A percentile compares a stretch with the other conserved stretches of the same genome.
Conservation (phyloP, 1,140 invertebrate genomes). For the Ridgeia piscesae region DNA sequence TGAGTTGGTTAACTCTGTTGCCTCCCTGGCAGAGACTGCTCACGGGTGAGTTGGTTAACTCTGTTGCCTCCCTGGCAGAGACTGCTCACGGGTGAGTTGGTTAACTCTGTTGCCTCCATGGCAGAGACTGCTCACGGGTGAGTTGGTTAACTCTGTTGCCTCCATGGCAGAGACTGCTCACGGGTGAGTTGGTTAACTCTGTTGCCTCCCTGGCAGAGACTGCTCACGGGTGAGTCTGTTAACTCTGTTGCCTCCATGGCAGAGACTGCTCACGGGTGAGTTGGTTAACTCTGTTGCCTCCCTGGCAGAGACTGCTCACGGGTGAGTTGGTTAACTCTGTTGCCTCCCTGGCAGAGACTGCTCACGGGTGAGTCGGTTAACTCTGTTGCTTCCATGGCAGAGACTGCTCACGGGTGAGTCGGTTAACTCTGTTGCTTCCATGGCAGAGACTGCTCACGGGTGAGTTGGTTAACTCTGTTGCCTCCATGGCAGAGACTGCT, state of each 20-base stretch:
- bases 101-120: slow-evolving; percentile 14
- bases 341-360: no score
- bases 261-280: no score
- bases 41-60: slow-evolving; percentile 50
- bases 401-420: slow-evolving; percentile 70
- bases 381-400: slow-evolving; percentile 77
- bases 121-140: slow-evolving; percentile 58
- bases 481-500: slow-evolving; percentile 45
- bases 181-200: slow-evolving; percentile 22
- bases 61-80: no score
- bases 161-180: no score
- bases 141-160: neutral
- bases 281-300: no score
- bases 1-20: slow-evolving; percentile 61
- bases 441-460: no score
- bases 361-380: no score
- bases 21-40: slow-evolving; percentile 82
- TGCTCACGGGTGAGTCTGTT: slow-evolving; percentile 61
- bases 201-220: slow-evolving; percentile 85
- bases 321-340: neutral
- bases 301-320: slow-evolving; percentile 59
- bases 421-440: neutral
- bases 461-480: no score
- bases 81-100: no score
- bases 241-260: neutral